A percentile compares a stretch with the other conserved stretches of the same genome.
phyloP scores from a whole-genome alignment of 2,113 vertebrate genomes.

The Cairina moschata region DNA sequence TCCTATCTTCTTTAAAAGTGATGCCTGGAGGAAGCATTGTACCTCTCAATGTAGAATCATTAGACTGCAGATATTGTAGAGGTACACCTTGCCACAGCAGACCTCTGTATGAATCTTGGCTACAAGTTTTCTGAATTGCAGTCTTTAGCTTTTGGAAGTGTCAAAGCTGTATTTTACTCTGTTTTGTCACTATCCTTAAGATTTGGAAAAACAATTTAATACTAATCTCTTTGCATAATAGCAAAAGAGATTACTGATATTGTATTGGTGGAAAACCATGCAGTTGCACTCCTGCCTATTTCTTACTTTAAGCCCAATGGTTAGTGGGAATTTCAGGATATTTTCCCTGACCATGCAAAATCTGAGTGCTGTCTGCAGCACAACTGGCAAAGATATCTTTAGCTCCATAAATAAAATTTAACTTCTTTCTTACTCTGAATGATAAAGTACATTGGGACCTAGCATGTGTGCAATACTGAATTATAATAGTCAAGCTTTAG shows the following conservation, averaged over 20 bases:
- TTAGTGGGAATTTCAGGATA: neutral
- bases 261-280: neutral
- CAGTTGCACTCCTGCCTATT: neutral
- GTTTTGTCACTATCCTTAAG: neutral
- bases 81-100: neutral
- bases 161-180: neutral
- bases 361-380: neutral
- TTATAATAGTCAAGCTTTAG: neutral
- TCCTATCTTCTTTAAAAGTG: neutral
- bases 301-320: neutral
- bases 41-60: neutral
- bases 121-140: neutral
- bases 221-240: neutral
- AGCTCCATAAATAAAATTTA: neutral
- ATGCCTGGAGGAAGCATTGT: neutral
- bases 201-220: neutral
- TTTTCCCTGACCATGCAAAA: neutral
- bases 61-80: neutral
- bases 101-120: neutral
- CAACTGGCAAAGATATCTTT: neutral
- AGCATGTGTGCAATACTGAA: neutral
- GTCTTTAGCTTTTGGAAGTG: neutral
- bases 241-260: neutral
- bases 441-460: neutral
- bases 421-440: neutral